Conservation (phyloP, 2,797 vertebrate species). For the Semotilus atromaculatus region DNA sequence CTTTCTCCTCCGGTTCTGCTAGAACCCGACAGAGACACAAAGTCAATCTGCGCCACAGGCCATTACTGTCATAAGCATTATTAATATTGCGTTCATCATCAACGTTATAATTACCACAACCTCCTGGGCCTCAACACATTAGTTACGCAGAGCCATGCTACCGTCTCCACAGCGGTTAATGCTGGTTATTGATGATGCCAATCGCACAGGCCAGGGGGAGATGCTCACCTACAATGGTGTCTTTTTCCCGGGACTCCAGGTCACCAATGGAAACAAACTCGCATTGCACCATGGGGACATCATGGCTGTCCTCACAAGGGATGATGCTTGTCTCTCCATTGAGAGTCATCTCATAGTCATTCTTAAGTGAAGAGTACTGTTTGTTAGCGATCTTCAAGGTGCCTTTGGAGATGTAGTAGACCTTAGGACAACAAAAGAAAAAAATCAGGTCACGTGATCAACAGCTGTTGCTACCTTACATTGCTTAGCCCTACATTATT, state of each 20-base stretch:
- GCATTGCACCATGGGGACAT: constrained; percentile 91
- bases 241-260: constrained; percentile 87
- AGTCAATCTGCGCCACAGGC: constrained; percentile 67
- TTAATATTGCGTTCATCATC: constrained; percentile 69
- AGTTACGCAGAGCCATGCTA: constrained; percentile 40
- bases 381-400: constrained; percentile 97
- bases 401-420: constrained; percentile 94
- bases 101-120: constrained; percentile 65
- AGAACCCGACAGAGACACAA: constrained; percentile 57
- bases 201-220: not conserved
- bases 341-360: constrained; percentile 84
- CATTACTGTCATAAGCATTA: constrained; percentile 69
- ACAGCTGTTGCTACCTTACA: not conserved
- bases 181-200: constrained; percentile 52
- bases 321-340: constrained; percentile 86
- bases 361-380: constrained; percentile 93
- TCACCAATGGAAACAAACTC: constrained; percentile 89
- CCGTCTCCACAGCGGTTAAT: constrained; percentile 45
- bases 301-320: constrained; percentile 88
- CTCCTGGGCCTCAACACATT: constrained; percentile 55
- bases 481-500: not conserved
- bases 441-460: constrained; percentile 50
- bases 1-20: constrained; percentile 38
- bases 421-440: constrained; percentile 72
- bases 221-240: constrained; percentile 87